A percentile compares a stretch with the other conserved stretches of the same genome.
phyloP scores from a whole-genome alignment of 2,888 invertebrate genomes.

The Hipparchia semele region DNA sequence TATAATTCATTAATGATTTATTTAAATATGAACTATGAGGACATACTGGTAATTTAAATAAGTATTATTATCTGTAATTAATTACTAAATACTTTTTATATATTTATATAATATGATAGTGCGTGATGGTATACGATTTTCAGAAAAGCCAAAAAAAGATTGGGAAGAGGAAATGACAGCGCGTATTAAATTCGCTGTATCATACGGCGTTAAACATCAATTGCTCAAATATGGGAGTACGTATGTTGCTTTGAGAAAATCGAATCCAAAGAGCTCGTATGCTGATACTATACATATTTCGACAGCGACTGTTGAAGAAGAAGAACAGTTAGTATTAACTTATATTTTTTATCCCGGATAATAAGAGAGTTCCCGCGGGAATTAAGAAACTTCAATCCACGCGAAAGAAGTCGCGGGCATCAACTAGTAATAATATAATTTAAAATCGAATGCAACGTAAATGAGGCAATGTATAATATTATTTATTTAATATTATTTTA shows the following conservation, averaged over 20 bases:
- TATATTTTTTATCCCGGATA: no score
- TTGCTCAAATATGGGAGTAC: constrained; percentile 44
- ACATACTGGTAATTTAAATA: no score
- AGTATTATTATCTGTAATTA: no score
- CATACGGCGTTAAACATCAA: constrained; percentile 44
- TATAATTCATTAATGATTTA: no score
- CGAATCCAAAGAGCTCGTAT: constrained; percentile 44
- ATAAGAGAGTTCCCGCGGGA: no score
- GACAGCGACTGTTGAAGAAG: constrained; percentile 36
- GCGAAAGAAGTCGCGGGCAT: no score
- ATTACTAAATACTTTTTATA: not conserved
- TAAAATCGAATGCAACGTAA: no score
- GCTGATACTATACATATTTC: constrained; percentile 48
- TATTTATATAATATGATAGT: not conserved
- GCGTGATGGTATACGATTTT: not conserved
- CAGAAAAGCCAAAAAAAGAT: constrained; percentile 36
- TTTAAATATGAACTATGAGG: no score
- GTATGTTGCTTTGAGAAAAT: constrained; percentile 48
- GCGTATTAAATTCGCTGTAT: constrained; percentile 47
- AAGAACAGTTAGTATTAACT: not conserved
- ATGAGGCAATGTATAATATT: no score
- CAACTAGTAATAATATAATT: no score
- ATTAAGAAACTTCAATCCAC: no score
- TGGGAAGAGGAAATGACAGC: constrained; percentile 46
- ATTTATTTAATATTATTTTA: no score